Evolutionary conservation across 2,888 invertebrate genomes (phyloP), one percentile per base, ranked within the genome.

Genomic region (Sarcophaga caerulescens): DNA sequence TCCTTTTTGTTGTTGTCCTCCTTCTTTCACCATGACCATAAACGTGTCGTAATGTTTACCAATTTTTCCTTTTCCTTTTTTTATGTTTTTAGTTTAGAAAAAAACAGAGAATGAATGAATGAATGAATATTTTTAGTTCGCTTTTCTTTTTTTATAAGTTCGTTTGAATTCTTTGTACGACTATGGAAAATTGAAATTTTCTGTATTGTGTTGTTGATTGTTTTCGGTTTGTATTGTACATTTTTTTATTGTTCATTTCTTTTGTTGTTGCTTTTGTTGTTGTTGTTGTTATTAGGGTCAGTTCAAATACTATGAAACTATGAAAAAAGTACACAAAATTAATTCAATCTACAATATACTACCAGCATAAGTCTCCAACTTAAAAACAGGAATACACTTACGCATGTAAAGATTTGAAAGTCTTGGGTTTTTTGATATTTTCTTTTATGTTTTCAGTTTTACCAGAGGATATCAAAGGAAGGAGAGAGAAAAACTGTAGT

Each of bases 161-260:
- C 62, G 69, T 76, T 63, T 63, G 14, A 17, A 21, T 14, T 45
- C 57, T 71, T 66, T 45, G 35, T 66, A 57, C 65, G 25, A 75
- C 79, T 75, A 75, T 70, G 74, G 70, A 79, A 74, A 79, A 79
- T 84, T 84, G 74, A 84, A 78, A 79, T 84, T 78, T 44, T 71
- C 52, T 63, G 66, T 69, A 62, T 45, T 69, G 66, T 69, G 66
- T 57, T 66, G 12, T 78, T 84, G 68, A 84, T 83, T 84, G 83
- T 79, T 84, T 83, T 83, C 71, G 25, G 52, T 68, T 78, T 70
- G 63, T 45, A 65, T 63, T 70, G 75, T 65, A 19, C 63, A 70
- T 79, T 66, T 75, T 79, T 66, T 73, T 52, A 59, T 65, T 73
- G 10, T 52, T 75, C 5, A 60, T 74, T 66, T 23, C 14, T 60